These are phyloP conservation scores for Geopemphigus sp. DNA, from an alignment of 1,140 invertebrate species.

Conservation along the genomic window DNA sequence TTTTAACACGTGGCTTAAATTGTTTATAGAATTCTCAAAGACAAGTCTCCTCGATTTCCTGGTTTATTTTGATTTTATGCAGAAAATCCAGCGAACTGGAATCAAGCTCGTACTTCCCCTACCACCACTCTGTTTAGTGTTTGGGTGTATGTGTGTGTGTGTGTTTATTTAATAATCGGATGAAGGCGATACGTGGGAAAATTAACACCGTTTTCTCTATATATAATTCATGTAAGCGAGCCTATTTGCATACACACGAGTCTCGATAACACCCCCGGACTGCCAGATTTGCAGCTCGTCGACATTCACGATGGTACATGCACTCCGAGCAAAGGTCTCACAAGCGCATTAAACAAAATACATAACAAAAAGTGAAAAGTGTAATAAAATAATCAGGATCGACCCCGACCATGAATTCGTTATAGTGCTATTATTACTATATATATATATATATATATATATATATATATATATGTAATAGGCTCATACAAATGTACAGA, in stretches of 20 bases:
- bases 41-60: background rate
- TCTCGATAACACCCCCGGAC: conserved; percentile 38
- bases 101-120: background rate
- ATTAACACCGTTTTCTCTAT: conserved; percentile 44
- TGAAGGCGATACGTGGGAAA: conserved; percentile 47
- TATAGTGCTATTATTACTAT: background rate
- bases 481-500: too few species aligned
- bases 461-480: too few species aligned
- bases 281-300: conserved; percentile 29
- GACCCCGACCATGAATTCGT: background rate
- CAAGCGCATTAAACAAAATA: conserved; percentile 7
- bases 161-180: conserved; percentile 49
- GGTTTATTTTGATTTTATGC: conserved; percentile 1
- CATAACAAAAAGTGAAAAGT: background rate
- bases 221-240: conserved; percentile 46
- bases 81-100: background rate
- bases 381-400: conserved; percentile 16
- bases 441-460: too few species aligned
- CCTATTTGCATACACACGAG: conserved; percentile 42
- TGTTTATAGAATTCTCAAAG: background rate
- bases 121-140: background rate
- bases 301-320: background rate
- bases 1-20: too few species aligned
- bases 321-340: background rate
- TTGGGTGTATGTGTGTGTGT: background rate